phyloP scores from a whole-genome alignment of 2,888 invertebrate genomes.

The Carpatolechia fugitivella region DNA sequence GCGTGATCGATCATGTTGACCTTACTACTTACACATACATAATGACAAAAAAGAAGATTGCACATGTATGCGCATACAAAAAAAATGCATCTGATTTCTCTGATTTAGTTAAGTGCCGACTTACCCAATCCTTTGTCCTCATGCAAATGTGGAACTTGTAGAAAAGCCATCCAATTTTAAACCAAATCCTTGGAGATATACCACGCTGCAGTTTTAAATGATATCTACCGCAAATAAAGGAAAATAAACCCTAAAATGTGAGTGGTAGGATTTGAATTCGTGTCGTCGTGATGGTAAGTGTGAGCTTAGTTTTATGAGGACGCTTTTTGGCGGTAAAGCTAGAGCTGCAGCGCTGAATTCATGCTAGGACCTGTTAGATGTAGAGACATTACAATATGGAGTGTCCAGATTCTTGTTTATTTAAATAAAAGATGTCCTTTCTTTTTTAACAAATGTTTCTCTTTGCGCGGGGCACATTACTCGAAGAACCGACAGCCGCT shows the following conservation, averaged over 20 bases:
- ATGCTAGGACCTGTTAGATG: no score
- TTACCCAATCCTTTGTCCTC: constrained; percentile 39
- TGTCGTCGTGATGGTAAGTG: neutral
- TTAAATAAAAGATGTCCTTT: no score
- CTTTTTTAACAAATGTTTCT: no score
- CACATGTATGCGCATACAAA: no score
- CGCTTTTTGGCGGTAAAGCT: constrained; percentile 17
- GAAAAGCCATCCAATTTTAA: constrained; percentile 68
- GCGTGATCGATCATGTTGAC: no score
- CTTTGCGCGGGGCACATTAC: no score
- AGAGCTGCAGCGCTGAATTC: neutral
- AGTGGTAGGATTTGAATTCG: constrained; percentile 15
- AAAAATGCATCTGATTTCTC: neutral
- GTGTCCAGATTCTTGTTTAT: no score
- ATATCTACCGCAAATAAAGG: constrained; percentile 32
- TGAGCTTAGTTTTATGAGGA: constrained; percentile 32
- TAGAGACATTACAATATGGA: constrained; percentile 5
- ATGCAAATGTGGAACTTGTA: constrained; percentile 70
- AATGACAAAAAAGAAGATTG: no score
- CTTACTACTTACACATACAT: no score
- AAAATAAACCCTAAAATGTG: constrained; percentile 6
- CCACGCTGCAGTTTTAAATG: constrained; percentile 64
- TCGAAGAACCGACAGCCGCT: no score
- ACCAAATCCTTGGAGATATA: constrained; percentile 58
- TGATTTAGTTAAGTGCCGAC: neutral